Evolutionary conservation across 2,888 invertebrate species (phyloP).

Genomic region (Drosophila algonquin): DNA sequence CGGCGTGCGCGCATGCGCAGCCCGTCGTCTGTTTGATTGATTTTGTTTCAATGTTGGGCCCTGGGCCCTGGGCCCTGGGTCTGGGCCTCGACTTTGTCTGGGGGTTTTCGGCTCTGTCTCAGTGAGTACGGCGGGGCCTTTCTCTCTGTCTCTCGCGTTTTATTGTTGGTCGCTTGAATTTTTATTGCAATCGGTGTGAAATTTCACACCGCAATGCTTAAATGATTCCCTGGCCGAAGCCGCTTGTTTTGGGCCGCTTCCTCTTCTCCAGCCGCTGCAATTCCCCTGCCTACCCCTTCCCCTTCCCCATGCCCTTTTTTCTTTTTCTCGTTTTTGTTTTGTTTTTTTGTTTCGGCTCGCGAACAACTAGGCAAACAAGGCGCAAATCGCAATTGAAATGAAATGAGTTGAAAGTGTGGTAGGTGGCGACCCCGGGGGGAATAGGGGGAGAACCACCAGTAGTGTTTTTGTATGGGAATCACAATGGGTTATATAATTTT

Average conservation of each 20-base stretch:
- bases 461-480: not conserved
- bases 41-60: slow-evolving; percentile 74
- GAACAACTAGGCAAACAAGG: slow-evolving; percentile 21
- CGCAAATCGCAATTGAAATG: slow-evolving; percentile 12
- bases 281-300: slow-evolving; percentile 15
- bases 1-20: slow-evolving; percentile 69
- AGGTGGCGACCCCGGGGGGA: not conserved
- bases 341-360: slow-evolving; percentile 41
- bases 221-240: slow-evolving; percentile 73
- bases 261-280: slow-evolving; percentile 8
- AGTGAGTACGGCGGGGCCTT: slow-evolving; percentile 24
- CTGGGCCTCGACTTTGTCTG: slow-evolving; percentile 56
- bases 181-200: slow-evolving; percentile 83
- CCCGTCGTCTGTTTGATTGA: slow-evolving; percentile 75
- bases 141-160: slow-evolving; percentile 47
- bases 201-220: slow-evolving; percentile 84
- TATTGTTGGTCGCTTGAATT: slow-evolving; percentile 67
- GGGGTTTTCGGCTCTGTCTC: slow-evolving; percentile 15
- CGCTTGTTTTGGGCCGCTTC: slow-evolving; percentile 16
- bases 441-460: no score
- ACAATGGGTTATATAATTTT: not conserved
- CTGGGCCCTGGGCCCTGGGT: slow-evolving; percentile 1
- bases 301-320: slow-evolving; percentile 17
- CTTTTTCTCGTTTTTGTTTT: slow-evolving; percentile 5
- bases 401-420: slow-evolving; percentile 5